These are phyloP conservation scores for Lepeophtheirus salmonis DNA, from an alignment of 1,140 invertebrate genomes.

Conservation along the genomic window DNA sequence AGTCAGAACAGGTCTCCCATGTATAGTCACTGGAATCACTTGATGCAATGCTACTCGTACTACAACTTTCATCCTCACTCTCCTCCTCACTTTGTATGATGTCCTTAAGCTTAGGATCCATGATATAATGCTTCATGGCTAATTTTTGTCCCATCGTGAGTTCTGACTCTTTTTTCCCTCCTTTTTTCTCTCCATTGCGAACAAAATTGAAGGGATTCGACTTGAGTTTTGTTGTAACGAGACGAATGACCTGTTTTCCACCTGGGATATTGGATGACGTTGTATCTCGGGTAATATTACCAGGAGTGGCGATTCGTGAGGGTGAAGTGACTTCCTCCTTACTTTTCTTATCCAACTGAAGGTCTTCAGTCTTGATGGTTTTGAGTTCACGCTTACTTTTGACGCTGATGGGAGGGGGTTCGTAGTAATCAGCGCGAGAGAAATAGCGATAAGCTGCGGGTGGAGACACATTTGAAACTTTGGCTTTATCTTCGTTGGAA, in stretches of 20 bases:
- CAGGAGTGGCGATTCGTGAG: neutral
- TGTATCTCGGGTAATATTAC: slow-evolving; percentile 4
- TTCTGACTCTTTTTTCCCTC: neutral
- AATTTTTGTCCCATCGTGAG: slow-evolving; percentile 5
- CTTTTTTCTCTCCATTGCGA: neutral
- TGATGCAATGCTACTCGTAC: neutral
- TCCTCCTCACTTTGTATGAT: neutral
- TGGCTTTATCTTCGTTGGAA: neutral
- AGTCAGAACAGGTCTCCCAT: slow-evolving; percentile 10
- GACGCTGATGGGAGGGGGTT: neutral
- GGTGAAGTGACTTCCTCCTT: neutral
- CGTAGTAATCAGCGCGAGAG: slow-evolving; percentile 9
- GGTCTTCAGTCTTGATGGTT: slow-evolving; percentile 9
- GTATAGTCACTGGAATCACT: slow-evolving; percentile 1
- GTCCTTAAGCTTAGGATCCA: neutral
- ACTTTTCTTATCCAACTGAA: neutral
- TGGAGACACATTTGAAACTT: neutral
- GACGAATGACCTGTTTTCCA: slow-evolving; percentile 7
- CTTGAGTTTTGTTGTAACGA: slow-evolving; percentile 10
- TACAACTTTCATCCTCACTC: neutral
- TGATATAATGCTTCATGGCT: slow-evolving; percentile 6
- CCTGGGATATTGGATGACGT: slow-evolving; percentile 8
- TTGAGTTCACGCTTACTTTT: neutral
- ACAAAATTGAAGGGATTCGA: neutral
- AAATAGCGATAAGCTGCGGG: slow-evolving; percentile 11